Evolutionary conservation across 30 jellyfish, hydroid and myxozoan genomes (phyloP).

Genomic region (Cassiopea xamachana): DNA sequence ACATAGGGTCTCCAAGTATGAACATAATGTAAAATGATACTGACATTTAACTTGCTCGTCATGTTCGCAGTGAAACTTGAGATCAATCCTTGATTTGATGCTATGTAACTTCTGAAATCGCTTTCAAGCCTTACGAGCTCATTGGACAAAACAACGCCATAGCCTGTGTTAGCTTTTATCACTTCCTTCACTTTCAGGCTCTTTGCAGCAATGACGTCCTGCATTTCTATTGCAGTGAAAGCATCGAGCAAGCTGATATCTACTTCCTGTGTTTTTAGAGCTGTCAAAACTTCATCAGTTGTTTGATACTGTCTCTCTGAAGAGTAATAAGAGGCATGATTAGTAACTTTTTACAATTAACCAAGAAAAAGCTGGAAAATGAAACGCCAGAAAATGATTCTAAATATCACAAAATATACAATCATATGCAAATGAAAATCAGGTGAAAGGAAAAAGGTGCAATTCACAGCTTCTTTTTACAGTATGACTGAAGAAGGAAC

Average conservation of each 20-base stretch:
- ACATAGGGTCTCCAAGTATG: no score
- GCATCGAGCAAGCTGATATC: constrained; percentile 61
- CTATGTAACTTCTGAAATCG: constrained; percentile 60
- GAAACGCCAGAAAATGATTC: no score
- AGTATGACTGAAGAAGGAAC: no score
- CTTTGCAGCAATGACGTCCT: not conserved
- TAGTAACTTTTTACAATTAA: no score
- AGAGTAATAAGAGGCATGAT: not conserved
- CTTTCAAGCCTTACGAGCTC: constrained; percentile 60
- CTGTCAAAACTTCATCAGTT: constrained; percentile 39
- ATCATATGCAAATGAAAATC: no score
- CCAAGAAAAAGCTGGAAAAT: no score
- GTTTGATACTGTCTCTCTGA: constrained; percentile 48
- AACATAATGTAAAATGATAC: not conserved
- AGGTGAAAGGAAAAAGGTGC: no score
- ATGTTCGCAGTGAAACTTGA: constrained; percentile 45
- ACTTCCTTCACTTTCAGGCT: constrained; percentile 38
- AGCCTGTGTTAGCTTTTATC: constrained; percentile 56
- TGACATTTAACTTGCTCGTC: constrained; percentile 40
- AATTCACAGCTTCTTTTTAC: no score
- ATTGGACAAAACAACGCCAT: constrained; percentile 57
- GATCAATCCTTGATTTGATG: constrained; percentile 40
- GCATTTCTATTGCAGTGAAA: constrained; percentile 47
- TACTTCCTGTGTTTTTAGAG: constrained; percentile 34
- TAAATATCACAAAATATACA: no score